Base-by-base conservation (phyloP, 2,888 invertebrate genomes). In the Tuta absoluta region DNA sequence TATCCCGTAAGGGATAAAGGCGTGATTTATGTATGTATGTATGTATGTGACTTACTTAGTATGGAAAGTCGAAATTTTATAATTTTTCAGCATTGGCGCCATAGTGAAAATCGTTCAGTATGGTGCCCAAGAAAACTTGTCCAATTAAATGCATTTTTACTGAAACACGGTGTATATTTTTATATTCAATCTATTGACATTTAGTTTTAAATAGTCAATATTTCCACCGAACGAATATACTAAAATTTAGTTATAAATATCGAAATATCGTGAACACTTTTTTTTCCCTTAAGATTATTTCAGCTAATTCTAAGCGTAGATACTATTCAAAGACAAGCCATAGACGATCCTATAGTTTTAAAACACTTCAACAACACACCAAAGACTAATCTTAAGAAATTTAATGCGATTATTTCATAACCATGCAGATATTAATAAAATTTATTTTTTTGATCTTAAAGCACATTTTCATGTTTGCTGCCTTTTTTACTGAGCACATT, bases 221-320 rank as follows among this genome's bases (percentile, higher is more conserved):
- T 4, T n/a, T 17, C 45, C 45, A 17, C 45, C 45, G 45, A 45
- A 17, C 56, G 33, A 56, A 10, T 10, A 2, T 33, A 17, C 56
- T 56, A 33, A 24, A 59, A 65, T 65, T 68, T 66, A 57, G 61
- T 65, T 68, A 69, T 33, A 33, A 33, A 8, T 63, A 70, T 66
- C 65, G 61, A 69, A 68, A 69, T 65, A 68, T 63, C 72, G 77
- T 85, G 84, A 87, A 87, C 86, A 86, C 85, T 75, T 81, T 81
- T 75, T n/a, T 63, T 72, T 75, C 74, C 48, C 74, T 77, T 83
- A 45, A 81, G 74, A 75, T 72, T 80, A 79, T 78, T 79, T 82
- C 82, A 74, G 77, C 84, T 82, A 84, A 77, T 71, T 77, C 76
- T 84, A 87, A 83, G 85, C 84, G 74, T 82, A 75, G 72, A 76